These are phyloP conservation scores for Myiothlypis coronata DNA, from an alignment of 2,797 vertebrate genomes.

Conservation along the genomic window DNA sequence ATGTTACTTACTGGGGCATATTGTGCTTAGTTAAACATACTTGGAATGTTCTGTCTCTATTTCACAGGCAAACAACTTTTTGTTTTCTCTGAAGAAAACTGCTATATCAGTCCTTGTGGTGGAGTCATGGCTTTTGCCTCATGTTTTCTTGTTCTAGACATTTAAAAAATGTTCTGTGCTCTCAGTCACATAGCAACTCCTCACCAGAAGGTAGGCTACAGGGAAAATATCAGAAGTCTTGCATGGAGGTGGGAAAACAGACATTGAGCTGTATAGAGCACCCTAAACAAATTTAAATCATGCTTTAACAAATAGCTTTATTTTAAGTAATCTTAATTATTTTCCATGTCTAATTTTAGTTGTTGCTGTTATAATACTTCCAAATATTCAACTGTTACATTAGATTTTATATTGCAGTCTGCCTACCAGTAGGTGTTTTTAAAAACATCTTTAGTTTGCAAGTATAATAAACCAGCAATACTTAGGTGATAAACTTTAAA, in stretches of 20 bases:
- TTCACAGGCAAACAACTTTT: conserved; percentile 45
- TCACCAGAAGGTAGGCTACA: not conserved
- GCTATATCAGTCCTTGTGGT: conserved; percentile 59
- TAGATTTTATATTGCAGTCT: not conserved
- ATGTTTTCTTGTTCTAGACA: conserved; percentile 1
- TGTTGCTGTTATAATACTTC: not conserved
- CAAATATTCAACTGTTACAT: not conserved
- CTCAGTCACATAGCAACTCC: not conserved
- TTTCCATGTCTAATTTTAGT: not conserved
- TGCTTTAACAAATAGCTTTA: not conserved
- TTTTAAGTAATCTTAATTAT: not conserved
- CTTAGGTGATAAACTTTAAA: not conserved
- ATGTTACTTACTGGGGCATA: conserved; percentile 15
- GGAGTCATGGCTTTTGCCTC: conserved; percentile 57
- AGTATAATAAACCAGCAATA: not conserved
- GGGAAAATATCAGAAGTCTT: not conserved
- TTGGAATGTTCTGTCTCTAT: conserved; percentile 32
- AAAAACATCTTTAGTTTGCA: not conserved
- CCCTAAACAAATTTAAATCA: not conserved
- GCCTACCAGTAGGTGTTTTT: not conserved
- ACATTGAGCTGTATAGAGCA: not conserved
- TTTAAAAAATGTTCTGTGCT: not conserved
- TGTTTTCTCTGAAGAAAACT: conserved; percentile 1
- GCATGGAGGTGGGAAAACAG: conserved; percentile 20
- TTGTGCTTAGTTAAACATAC: conserved; percentile 31